These are phyloP conservation scores for Tychaedon coryphoeus DNA, from an alignment of 2,113 vertebrate species.

Conservation along the genomic window DNA sequence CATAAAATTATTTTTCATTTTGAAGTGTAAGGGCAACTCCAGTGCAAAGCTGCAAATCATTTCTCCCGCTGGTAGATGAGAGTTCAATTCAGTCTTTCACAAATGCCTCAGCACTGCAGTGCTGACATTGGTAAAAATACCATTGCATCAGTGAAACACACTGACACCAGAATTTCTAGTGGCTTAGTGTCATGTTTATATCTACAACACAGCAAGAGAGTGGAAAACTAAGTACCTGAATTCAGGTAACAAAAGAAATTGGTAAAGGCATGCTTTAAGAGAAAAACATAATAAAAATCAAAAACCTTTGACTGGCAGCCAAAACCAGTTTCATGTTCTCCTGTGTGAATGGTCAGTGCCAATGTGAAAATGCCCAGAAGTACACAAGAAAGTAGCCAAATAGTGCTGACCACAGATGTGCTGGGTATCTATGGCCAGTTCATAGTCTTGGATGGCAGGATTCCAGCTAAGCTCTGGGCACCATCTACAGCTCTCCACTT, in stretches of 20 bases:
- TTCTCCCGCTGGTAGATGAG: not conserved
- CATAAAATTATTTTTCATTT: too few species aligned
- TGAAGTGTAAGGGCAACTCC: not conserved
- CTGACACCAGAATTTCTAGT: not conserved
- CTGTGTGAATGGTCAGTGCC: not conserved
- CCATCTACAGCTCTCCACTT: not conserved
- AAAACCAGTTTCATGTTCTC: not conserved
- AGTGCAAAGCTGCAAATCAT: not conserved
- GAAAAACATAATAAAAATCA: not conserved
- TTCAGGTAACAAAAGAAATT: not conserved
- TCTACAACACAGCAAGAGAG: not conserved
- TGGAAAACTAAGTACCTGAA: not conserved
- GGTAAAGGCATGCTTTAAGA: not conserved
- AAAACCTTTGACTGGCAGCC: not conserved
- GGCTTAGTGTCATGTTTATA: not conserved
- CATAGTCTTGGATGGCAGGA: not conserved
- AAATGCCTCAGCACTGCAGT: not conserved
- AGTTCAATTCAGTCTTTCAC: not conserved
- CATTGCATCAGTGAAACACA: not conserved
- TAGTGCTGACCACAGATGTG: not conserved
- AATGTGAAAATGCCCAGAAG: not conserved
- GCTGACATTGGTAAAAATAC: not conserved
- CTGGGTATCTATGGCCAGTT: not conserved
- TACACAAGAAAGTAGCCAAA: not conserved
- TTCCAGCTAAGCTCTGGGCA: not conserved